Conservation (phyloP, 2,797 vertebrate genomes). For the Tenualosa thibaudeaui region DNA sequence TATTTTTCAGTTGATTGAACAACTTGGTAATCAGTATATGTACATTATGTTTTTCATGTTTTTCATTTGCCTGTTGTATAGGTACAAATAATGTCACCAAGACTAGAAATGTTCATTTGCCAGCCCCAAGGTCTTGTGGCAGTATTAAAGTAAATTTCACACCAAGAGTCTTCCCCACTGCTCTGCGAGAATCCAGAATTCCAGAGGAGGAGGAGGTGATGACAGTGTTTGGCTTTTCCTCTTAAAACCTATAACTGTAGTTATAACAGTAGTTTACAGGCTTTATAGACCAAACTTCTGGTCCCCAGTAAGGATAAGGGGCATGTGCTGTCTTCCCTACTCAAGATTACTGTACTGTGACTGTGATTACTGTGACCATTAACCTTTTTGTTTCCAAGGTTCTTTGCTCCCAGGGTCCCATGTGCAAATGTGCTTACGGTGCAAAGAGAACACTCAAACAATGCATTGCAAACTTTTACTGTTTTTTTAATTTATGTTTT, state of each 20-base stretch:
- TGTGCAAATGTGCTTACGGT: too few species aligned
- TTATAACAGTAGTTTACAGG: too few species aligned
- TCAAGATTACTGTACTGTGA: neutral
- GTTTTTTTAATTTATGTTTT: too few species aligned
- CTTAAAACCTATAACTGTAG: too few species aligned
- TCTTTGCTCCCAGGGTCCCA: too few species aligned
- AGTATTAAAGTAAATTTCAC: constrained; percentile 86
- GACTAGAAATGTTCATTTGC: constrained; percentile 66
- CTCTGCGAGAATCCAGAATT: constrained; percentile 85
- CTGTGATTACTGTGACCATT: too few species aligned
- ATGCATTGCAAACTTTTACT: too few species aligned
- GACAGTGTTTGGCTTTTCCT: neutral
- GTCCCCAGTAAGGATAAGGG: too few species aligned
- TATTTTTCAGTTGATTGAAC: neutral
- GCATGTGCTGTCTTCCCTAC: too few species aligned
- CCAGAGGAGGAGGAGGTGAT: constrained; percentile 89
- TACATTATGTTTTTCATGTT: neutral
- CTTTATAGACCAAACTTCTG: too few species aligned
- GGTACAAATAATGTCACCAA: constrained; percentile 38
- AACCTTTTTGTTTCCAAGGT: too few species aligned
- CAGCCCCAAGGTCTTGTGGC: constrained; percentile 75
- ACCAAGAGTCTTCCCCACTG: constrained; percentile 87
- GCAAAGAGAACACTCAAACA: too few species aligned
- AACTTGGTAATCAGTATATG: neutral
- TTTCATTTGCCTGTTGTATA: constrained; percentile 20